Evolutionary conservation across 2,113 vertebrate species (phyloP).

Genomic region (Chelonoidis abingdonii): DNA sequence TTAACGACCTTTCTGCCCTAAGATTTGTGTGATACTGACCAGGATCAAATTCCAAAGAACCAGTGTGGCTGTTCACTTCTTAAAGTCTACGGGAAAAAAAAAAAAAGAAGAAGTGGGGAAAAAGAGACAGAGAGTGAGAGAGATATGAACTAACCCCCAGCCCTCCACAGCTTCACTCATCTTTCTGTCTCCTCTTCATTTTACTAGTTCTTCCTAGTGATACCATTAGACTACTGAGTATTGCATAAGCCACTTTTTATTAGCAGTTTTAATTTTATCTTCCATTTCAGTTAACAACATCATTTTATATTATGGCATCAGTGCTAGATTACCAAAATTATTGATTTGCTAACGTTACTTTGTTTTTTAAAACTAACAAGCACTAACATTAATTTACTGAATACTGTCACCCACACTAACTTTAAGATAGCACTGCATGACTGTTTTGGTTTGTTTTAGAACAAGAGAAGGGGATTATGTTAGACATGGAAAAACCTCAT

Average conservation of each 20-base stretch:
- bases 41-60: constrained; percentile 32
- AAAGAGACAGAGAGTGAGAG: fast-evolving
- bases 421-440: background rate
- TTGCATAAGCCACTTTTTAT: background rate
- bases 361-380: background rate
- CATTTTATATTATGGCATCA: background rate
- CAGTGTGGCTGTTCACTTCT: constrained; percentile 24
- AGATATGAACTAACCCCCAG: background rate
- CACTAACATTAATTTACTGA: background rate
- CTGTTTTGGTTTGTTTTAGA: background rate
- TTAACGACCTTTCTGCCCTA: constrained; percentile 33
- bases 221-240: background rate
- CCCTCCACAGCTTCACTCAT: background rate
- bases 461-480: background rate
- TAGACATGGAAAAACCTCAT: background rate
- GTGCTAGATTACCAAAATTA: background rate
- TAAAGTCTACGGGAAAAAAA: background rate
- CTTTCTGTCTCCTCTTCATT: background rate
- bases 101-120: too few species aligned
- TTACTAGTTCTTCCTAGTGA: background rate
- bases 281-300: background rate
- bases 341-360: fast-evolving
- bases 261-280: background rate
- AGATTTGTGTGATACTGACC: constrained; percentile 39
- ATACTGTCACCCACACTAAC: background rate